Conservation (phyloP, 2,113 vertebrate species). For the Heterochromis multidens region DNA sequence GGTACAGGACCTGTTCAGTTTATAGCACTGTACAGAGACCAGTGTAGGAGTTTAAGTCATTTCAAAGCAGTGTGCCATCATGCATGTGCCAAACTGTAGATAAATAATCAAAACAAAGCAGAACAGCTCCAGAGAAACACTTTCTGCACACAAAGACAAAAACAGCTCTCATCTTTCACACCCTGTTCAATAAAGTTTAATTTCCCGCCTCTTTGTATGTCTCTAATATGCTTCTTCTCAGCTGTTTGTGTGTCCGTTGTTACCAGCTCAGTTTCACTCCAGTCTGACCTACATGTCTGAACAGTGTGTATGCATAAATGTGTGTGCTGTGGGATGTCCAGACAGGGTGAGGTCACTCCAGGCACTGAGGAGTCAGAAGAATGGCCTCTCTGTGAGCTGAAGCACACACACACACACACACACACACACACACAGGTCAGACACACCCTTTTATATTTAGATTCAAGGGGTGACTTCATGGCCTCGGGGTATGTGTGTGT, state of each 20-base stretch:
- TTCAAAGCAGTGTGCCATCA: not conserved
- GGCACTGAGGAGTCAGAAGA: constrained; percentile 42
- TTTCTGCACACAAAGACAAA: not conserved
- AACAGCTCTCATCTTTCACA: not conserved
- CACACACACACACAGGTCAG: constrained; percentile 11
- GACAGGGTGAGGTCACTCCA: constrained; percentile 67
- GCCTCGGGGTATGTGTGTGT: not conserved
- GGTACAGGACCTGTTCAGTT: too few relatives aligned
- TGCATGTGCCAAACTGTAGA: not conserved
- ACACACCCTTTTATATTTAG: constrained; percentile 64
- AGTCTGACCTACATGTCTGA: constrained; percentile 31
- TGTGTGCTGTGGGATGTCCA: constrained; percentile 48
- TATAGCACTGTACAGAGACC: not conserved
- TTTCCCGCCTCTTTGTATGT: not conserved
- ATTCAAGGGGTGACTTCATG: constrained; percentile 24
- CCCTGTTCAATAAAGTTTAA: not conserved
- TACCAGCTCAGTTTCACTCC: constrained; percentile 10
- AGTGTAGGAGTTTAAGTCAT: not conserved
- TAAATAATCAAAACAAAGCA: not conserved
- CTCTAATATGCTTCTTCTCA: not conserved
- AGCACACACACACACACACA: not conserved
- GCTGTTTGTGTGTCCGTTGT: not conserved
- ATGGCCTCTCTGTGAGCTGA: constrained; percentile 55
- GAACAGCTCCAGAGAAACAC: not conserved
- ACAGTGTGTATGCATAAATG: constrained; percentile 16